A percentile compares a stretch with the other conserved stretches of the same genome.
These are phyloP conservation scores for Poecile montanus DNA, from an alignment of 2,797 vertebrate genomes.

Conservation along the genomic window DNA sequence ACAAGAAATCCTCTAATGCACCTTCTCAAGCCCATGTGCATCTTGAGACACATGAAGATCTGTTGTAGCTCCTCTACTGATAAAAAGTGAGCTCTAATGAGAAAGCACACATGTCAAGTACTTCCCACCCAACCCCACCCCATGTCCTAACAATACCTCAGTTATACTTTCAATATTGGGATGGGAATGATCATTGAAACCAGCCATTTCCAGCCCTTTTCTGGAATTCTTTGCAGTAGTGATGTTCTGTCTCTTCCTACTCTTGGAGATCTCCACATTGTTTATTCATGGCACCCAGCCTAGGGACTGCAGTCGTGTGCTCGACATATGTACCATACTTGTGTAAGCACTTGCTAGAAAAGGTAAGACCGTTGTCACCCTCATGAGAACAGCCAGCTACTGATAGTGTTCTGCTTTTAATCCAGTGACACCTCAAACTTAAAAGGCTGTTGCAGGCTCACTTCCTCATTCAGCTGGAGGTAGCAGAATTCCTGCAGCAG, in stretches of 20 bases:
- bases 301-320: background rate
- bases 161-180: background rate
- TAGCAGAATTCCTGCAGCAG: background rate
- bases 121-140: background rate
- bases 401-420: background rate
- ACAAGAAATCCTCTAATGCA: background rate
- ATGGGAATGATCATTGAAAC: background rate
- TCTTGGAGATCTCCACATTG: background rate
- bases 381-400: background rate
- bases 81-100: background rate
- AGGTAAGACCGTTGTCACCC: background rate
- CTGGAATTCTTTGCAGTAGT: background rate
- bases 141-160: background rate
- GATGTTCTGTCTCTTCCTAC: background rate
- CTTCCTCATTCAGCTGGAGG: background rate
- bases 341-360: background rate
- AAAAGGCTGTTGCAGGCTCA: background rate
- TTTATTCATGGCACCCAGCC: background rate
- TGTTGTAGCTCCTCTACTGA: background rate
- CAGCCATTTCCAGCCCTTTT: background rate
- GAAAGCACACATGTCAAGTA: background rate
- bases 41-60: background rate
- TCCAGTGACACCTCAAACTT: background rate
- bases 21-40: background rate
- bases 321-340: rapidly evolving